phyloP scores from a whole-genome alignment of 1,140 invertebrate species.

The Diachasma alloeum region DNA sequence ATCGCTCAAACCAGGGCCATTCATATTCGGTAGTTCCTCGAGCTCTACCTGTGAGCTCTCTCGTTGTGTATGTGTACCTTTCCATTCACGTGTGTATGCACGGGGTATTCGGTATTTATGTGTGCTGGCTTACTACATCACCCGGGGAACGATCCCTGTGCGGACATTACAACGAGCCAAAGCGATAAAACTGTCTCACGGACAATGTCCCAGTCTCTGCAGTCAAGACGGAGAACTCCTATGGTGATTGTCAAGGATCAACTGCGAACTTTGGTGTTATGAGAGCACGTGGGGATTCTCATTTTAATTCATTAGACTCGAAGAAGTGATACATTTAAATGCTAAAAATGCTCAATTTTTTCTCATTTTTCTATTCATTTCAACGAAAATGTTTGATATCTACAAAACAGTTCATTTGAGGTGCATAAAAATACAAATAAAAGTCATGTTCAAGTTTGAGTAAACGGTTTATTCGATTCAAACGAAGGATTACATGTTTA shows the following conservation, averaged over 20 bases:
- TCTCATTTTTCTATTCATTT: no score
- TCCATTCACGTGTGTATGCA: not conserved
- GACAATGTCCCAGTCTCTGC: conserved; percentile 4
- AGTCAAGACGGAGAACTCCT: conserved; percentile 13
- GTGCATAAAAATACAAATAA: no score
- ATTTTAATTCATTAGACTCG: not conserved
- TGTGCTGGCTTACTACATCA: conserved; percentile 11
- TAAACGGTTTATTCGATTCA: no score
- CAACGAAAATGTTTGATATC: no score
- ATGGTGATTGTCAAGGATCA: not conserved
- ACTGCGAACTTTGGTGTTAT: not conserved
- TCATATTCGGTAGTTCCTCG: conserved; percentile 26
- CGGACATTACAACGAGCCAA: conserved; percentile 24
- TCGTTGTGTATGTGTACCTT: not conserved
- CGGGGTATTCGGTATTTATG: not conserved
- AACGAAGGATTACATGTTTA: no score
- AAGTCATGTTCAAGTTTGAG: no score
- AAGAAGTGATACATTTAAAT: not conserved
- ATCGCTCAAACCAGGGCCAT: conserved; percentile 13
- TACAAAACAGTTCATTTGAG: no score
- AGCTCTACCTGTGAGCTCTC: not conserved
- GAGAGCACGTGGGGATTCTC: not conserved
- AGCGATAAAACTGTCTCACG: conserved; percentile 23
- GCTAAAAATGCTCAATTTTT: no score
- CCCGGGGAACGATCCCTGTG: conserved; percentile 25